Conservation (phyloP, 1,140 invertebrate genomes). For the Brachionus paranguensis region DNA sequence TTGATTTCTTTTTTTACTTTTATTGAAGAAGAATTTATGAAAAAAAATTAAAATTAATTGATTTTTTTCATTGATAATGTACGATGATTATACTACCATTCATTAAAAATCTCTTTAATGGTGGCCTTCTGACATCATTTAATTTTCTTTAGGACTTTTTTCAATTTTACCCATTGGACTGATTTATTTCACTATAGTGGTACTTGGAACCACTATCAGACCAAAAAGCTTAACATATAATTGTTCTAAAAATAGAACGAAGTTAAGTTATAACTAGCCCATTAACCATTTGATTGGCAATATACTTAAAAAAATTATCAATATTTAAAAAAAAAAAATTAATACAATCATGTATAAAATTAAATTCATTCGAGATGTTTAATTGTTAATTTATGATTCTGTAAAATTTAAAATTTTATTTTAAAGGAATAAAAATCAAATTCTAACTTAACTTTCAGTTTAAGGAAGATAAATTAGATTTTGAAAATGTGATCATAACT, state of each 20-base stretch:
- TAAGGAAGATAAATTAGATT: too few relatives aligned
- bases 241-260: not conserved
- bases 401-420: not conserved
- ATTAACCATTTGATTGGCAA: not conserved
- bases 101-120: slow-evolving; percentile 21
- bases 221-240: not conserved
- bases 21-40: not conserved
- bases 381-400: too few relatives aligned
- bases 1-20: not conserved
- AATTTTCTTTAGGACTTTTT: not conserved
- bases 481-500: too few relatives aligned
- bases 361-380: too few relatives aligned
- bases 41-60: not conserved
- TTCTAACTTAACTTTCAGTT: not conserved
- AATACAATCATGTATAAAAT: not conserved
- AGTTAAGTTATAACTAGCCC: not conserved
- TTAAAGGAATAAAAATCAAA: not conserved
- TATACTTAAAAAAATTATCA: not conserved
- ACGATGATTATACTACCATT: slow-evolving; percentile 25
- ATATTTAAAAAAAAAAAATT: not conserved
- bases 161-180: not conserved
- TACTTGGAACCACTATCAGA: not conserved
- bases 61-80: not conserved
- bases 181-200: not conserved
- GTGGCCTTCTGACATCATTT: slow-evolving; percentile 25